Evolutionary conservation across 92 coral and sea anemone genomes (phyloP), one percentile per base, ranked within the genome.

Genomic region (Palythoa grandiflora): DNA sequence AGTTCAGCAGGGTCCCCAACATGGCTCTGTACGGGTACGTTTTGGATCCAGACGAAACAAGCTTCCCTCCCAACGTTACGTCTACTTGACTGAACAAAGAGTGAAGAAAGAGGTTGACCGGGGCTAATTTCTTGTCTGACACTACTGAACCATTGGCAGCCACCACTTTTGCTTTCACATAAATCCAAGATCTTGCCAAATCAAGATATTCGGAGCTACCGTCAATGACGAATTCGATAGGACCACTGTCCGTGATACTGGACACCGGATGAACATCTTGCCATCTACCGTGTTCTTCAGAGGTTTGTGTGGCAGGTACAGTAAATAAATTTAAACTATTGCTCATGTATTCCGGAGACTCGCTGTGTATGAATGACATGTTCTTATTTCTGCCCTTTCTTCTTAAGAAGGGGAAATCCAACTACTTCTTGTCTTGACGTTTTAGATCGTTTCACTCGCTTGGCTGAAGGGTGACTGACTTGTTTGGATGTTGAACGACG

Each of bases 51-150:
- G 86, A 61, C 50, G 78, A 54, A 14, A 81, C 53, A 11, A 81
- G 73, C 28, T 81, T 81, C 9, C 52, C 52, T 36, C 38, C 38
- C 44, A 81, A 14, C 9, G 75, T 21, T 38, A 81, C 86, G 16
- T 81, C 73, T 3, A 81, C 75, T 20, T 81, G 78, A 81, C 78
- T 81, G 28, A 81, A 81, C 86, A 81, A 11, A 15, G 86, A 81
- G 39, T 81, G 78, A 44, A 81, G 86, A 70, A 81, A 60, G 12
- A 81, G 73, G 35, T 81, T 81, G 47, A 54, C 72, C 7, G 86
- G 79, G 39, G 72, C 86, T 14, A 81, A 28, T 81, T 81, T 81
- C 72, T 21, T 37, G 53, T 61, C 86, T 71, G 44, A 3, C 19
- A 71, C 40, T 13, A 35, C 75, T 9, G 44, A 35, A 35, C 75